These are phyloP conservation scores for Lasiurus cinereus DNA, from an alignment of 2,113 vertebrate genomes.

Conservation along the genomic window DNA sequence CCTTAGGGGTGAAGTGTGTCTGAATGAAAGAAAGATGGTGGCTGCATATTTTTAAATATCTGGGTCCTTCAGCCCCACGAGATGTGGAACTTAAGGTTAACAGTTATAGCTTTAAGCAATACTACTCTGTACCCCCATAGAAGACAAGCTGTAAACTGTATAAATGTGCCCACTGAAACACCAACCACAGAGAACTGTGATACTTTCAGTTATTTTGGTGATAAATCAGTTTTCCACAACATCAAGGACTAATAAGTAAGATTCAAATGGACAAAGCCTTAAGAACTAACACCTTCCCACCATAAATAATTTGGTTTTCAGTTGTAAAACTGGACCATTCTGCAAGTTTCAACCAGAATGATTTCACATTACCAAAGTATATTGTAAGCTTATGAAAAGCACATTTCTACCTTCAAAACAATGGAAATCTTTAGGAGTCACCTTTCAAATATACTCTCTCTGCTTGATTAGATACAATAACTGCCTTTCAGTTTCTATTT, in stretches of 20 bases:
- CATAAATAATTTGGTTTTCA: neutral
- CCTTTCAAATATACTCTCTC: slow-evolving; percentile 9
- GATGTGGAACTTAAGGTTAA: neutral
- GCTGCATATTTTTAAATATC: neutral
- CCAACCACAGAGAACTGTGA: neutral
- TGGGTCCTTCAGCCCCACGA: neutral
- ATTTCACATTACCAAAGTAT: slow-evolving; percentile 19
- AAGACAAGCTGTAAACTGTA: neutral
- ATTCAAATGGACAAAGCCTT: neutral
- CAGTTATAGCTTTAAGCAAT: neutral
- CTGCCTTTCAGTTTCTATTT: neutral
- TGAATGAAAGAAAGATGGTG: neutral
- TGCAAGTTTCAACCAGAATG: slow-evolving; percentile 26
- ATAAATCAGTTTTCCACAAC: neutral
- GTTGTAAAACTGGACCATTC: neutral
- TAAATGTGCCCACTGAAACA: neutral
- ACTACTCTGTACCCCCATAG: neutral
- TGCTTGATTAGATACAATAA: slow-evolving; percentile 20
- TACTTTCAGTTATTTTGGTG: neutral
- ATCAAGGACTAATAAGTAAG: neutral
- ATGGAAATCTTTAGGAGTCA: neutral
- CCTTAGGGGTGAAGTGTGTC: neutral
- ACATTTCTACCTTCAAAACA: slow-evolving; percentile 29
- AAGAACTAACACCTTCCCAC: neutral
- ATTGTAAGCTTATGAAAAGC: neutral